Conservation (phyloP, 1,140 invertebrate genomes). For the Hylyphantes graminicola region DNA sequence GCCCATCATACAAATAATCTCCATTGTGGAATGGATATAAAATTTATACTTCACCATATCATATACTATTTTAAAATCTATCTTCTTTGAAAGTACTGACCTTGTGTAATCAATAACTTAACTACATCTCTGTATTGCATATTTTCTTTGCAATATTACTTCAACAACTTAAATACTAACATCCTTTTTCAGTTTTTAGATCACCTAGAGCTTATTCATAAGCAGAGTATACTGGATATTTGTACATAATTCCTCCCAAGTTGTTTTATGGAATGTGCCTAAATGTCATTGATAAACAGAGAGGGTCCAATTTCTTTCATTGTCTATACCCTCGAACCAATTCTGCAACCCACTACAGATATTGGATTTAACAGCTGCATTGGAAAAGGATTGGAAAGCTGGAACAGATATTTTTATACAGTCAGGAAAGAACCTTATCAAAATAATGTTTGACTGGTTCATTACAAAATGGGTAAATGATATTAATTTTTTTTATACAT, state of each 20-base stretch:
- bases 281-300: slow-evolving; percentile 19
- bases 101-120: too few relatives aligned
- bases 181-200: slow-evolving; percentile 30
- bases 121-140: too few relatives aligned
- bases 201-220: slow-evolving; percentile 55
- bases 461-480: neutral
- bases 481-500: too few relatives aligned
- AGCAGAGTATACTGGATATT: slow-evolving; percentile 54
- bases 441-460: neutral
- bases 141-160: neutral
- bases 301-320: slow-evolving; percentile 28
- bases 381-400: neutral
- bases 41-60: too few relatives aligned
- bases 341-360: neutral
- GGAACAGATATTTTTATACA: slow-evolving; percentile 41
- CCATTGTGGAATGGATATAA: too few relatives aligned
- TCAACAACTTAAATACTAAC: neutral
- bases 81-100: too few relatives aligned
- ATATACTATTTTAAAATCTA: too few relatives aligned
- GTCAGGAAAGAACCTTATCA: slow-evolving; percentile 11
- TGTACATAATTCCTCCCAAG: slow-evolving; percentile 32
- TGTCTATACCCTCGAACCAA: neutral
- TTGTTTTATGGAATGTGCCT: slow-evolving; percentile 51
- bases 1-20: too few relatives aligned
- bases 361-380: slow-evolving; percentile 2